phyloP scores from a whole-genome alignment of 2,888 invertebrate genomes.

The Exocentrus adspersus region DNA sequence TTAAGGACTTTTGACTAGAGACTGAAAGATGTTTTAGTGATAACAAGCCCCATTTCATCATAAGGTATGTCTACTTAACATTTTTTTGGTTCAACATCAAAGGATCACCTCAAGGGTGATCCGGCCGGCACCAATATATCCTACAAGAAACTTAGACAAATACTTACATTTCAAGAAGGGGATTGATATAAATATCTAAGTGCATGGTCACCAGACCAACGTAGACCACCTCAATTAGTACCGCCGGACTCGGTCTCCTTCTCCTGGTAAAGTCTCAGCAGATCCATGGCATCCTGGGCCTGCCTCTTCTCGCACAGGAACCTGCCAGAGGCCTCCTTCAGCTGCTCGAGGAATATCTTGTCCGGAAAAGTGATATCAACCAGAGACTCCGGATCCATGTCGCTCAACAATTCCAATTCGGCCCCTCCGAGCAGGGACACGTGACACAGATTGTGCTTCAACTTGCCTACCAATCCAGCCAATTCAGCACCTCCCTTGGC shows the following conservation, averaged over 20 bases:
- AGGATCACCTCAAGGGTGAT: no score
- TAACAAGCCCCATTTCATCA: no score
- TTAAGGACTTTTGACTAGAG: no score
- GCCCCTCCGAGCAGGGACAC: constrained; percentile 85
- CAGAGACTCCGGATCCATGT: constrained; percentile 90
- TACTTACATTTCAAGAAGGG: constrained; percentile 30
- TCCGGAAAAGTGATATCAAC: constrained; percentile 81
- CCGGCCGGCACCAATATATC: no score
- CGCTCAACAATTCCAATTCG: constrained; percentile 84
- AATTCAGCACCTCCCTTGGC: constrained; percentile 69
- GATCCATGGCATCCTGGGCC: constrained; percentile 87
- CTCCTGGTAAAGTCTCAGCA: constrained; percentile 77
- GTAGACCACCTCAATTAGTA: constrained; percentile 31
- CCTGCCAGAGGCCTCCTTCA: constrained; percentile 83
- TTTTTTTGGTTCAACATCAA: no score
- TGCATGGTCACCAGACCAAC: constrained; percentile 26
- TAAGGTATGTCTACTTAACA: no score
- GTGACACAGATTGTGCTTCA: constrained; percentile 84
- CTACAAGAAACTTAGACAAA: not conserved
- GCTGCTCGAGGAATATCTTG: constrained; percentile 80
- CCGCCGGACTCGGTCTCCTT: constrained; percentile 47
- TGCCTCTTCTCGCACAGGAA: constrained; percentile 82
- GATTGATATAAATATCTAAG: constrained; percentile 31
- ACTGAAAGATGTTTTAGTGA: no score
- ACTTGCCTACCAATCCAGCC: constrained; percentile 78